Percentiles rank a stretch among this genome's conserved stretches.
These are phyloP conservation scores for Ptilodon capucinus DNA, from an alignment of 2,888 invertebrate species.

Conservation along the genomic window DNA sequence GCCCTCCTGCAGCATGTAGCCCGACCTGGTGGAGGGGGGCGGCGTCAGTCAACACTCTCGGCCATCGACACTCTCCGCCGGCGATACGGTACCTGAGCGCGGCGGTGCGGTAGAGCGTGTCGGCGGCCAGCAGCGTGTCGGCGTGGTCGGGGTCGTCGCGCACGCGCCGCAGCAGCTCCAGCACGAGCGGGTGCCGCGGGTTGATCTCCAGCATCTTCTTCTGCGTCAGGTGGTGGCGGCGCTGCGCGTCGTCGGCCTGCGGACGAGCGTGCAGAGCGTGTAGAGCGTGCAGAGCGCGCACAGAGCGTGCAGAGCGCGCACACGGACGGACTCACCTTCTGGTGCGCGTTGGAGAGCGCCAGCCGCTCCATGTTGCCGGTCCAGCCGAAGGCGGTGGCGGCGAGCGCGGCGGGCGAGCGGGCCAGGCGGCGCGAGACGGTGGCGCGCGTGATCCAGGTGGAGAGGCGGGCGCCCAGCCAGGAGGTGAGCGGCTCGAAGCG, in stretches of 20 bases:
- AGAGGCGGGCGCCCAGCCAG: slow-evolving; percentile 94
- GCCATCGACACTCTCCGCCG: background rate
- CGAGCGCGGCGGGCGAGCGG: slow-evolving; percentile 97
- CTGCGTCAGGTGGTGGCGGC: slow-evolving; percentile 94
- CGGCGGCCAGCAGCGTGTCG: slow-evolving; percentile 91
- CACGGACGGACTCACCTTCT: slow-evolving; percentile 81
- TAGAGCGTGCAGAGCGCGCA: slow-evolving; percentile 48
- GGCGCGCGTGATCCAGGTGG: slow-evolving; percentile 90
- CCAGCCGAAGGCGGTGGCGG: slow-evolving; percentile 98
- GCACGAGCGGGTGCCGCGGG: slow-evolving; percentile 97
- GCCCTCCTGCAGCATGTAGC: slow-evolving; percentile 90
- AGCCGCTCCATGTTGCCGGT: slow-evolving; percentile 99
- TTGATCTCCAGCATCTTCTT: slow-evolving; percentile 99
- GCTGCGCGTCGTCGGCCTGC: slow-evolving; percentile 94
- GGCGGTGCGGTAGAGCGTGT: slow-evolving; percentile 93
- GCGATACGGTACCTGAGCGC: slow-evolving; percentile 63
- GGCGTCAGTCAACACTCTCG: background rate
- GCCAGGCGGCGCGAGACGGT: slow-evolving; percentile 93
- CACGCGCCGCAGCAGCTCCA: slow-evolving; percentile 92
- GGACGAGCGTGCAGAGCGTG: background rate
- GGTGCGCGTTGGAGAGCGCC: slow-evolving; percentile 97
- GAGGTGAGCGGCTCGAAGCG: slow-evolving; percentile 94
- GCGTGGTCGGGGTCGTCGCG: slow-evolving; percentile 89
- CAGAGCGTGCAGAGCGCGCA: slow-evolving; percentile 68
- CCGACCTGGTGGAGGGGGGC: slow-evolving; percentile 80